phyloP scores from a whole-genome alignment of 2,113 vertebrate species.

The Urocynchramus pylzowi region DNA sequence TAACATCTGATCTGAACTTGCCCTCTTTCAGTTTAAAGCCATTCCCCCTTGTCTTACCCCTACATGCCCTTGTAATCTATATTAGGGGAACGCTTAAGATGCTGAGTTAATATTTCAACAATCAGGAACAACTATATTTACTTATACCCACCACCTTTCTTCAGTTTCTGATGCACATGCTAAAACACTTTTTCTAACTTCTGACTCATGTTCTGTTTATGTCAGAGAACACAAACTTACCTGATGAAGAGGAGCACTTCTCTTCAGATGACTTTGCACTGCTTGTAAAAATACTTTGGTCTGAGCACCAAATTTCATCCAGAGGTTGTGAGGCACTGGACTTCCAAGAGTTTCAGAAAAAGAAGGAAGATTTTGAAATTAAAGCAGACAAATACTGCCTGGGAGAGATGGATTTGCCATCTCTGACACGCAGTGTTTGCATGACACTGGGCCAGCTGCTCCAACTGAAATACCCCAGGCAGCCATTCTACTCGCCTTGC shows the following conservation, averaged over 20 bases:
- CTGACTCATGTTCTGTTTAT: not conserved
- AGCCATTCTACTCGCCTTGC: not conserved
- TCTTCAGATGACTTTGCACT: not conserved
- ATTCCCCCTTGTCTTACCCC: not conserved
- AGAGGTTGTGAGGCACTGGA: not conserved
- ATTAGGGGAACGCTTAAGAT: not conserved
- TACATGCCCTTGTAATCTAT: not conserved
- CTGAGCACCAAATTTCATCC: not conserved
- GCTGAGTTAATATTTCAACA: not conserved
- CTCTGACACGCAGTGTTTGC: accelerated
- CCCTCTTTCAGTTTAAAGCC: not conserved
- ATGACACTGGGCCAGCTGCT: accelerated
- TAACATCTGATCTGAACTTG: not conserved
- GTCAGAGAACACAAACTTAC: not conserved
- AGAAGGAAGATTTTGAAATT: not conserved
- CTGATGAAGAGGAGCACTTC: not conserved
- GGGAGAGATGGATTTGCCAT: not conserved
- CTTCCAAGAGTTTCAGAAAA: not conserved
- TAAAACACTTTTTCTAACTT: not conserved
- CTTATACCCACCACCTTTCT: not conserved
- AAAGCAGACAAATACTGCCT: not conserved
- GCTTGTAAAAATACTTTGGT: not conserved
- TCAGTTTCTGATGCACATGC: not conserved
- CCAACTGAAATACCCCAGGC: not conserved
- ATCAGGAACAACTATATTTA: not conserved